These are phyloP conservation scores for Cephalopachus bancanus DNA, from an alignment of 2,797 vertebrate species.

Conservation along the genomic window DNA sequence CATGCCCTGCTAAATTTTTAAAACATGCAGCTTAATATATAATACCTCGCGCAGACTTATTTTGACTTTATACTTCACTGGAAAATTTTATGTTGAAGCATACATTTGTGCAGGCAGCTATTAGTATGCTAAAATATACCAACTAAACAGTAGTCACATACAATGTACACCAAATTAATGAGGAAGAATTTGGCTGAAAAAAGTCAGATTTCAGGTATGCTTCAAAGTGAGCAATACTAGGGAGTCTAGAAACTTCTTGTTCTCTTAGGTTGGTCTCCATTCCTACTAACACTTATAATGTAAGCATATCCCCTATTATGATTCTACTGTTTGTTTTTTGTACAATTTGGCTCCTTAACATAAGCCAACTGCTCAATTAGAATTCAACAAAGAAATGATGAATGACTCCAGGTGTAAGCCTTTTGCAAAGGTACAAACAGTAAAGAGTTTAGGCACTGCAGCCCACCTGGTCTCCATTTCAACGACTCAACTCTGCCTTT, in stretches of 20 bases:
- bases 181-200: constrained; percentile 23
- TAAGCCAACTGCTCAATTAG: neutral
- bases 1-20: neutral
- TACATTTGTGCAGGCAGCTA: neutral
- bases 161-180: neutral
- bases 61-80: constrained; percentile 27
- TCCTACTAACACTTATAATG: neutral
- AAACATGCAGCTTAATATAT: neutral
- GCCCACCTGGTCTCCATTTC: neutral
- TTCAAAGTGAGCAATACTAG: neutral
- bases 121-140: constrained; percentile 25
- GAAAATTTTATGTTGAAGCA: neutral
- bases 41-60: neutral
- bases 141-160: neutral
- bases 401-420: neutral
- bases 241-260: constrained; percentile 6
- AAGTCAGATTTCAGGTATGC: constrained; percentile 18
- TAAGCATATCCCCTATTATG: neutral
- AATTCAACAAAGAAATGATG: neutral
- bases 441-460: neutral
- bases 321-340: neutral
- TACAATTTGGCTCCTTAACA: constrained; percentile 44
- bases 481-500: constrained; percentile 51
- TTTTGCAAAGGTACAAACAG: neutral
- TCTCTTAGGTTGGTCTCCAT: neutral